Conservation (phyloP, 1,140 invertebrate genomes). For the Anagrus nilaparvatae region DNA sequence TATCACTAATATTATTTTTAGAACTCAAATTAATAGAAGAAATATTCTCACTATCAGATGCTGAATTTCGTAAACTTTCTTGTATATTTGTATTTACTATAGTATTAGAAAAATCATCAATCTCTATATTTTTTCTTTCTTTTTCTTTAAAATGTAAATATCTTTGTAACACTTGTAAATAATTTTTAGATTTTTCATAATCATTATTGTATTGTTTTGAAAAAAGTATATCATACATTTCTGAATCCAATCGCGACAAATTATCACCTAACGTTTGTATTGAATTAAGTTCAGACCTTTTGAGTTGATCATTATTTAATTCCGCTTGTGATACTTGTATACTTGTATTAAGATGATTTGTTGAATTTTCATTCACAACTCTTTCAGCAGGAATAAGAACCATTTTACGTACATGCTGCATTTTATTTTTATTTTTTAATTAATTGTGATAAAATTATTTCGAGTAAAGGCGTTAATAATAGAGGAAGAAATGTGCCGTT, state of each 20-base stretch:
- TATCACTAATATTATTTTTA: too few relatives aligned
- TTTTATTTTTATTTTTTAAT: neutral
- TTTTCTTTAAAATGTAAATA: conserved; percentile 4
- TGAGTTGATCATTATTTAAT: too few relatives aligned
- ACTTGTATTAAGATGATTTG: neutral
- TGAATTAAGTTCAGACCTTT: neutral
- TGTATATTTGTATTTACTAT: neutral
- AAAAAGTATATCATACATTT: conserved; percentile 12
- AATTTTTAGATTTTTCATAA: conserved; percentile 10
- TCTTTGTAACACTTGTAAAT: conserved; percentile 6
- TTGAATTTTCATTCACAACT: neutral
- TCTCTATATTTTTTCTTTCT: neutral
- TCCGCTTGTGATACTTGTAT: neutral
- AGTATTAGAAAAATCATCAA: neutral
- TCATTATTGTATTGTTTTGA: conserved; percentile 3
- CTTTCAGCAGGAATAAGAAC: conserved; percentile 11
- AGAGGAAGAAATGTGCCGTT: conserved; percentile 3
- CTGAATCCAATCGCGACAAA: conserved; percentile 8
- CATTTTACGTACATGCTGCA: conserved; percentile 16
- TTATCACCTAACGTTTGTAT: conserved; percentile 14
- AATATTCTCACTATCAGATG: neutral
- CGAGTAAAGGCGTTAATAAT: conserved; percentile 4
- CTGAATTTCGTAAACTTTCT: neutral
- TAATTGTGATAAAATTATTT: neutral
- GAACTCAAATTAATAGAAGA: too few relatives aligned